These are phyloP conservation scores for Odocoileus virginianus DNA, from an alignment of 2,113 vertebrate species.

Conservation along the genomic window DNA sequence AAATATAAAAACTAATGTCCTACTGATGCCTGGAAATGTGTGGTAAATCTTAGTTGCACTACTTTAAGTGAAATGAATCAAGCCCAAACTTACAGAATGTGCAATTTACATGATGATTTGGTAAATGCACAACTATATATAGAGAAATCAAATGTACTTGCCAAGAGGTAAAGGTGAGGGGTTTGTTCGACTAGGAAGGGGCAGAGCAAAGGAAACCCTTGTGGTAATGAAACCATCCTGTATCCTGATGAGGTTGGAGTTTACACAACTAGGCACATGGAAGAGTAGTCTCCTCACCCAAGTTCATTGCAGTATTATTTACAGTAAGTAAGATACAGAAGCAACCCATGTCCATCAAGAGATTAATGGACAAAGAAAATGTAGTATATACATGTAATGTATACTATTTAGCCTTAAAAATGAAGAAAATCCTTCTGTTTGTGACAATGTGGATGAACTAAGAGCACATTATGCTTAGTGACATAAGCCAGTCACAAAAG, in stretches of 20 bases:
- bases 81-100: not conserved
- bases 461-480: not conserved
- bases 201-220: no score
- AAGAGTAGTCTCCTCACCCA: not conserved
- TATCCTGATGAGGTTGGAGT: not conserved
- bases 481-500: not conserved
- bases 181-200: accelerated
- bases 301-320: not conserved
- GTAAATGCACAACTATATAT: not conserved
- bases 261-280: not conserved
- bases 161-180: no score
- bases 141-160: no score
- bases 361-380: not conserved
- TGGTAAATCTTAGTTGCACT: not conserved
- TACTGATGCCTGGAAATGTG: not conserved
- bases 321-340: not conserved
- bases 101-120: not conserved
- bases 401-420: not conserved
- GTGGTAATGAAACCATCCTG: not conserved
- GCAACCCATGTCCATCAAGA: not conserved
- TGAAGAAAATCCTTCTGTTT: not conserved
- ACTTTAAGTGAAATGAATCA: not conserved
- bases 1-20: not conserved
- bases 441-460: not conserved
- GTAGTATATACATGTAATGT: not conserved